Conservation (phyloP, 2,113 vertebrate genomes). For the Gallinago jamesoni region DNA sequence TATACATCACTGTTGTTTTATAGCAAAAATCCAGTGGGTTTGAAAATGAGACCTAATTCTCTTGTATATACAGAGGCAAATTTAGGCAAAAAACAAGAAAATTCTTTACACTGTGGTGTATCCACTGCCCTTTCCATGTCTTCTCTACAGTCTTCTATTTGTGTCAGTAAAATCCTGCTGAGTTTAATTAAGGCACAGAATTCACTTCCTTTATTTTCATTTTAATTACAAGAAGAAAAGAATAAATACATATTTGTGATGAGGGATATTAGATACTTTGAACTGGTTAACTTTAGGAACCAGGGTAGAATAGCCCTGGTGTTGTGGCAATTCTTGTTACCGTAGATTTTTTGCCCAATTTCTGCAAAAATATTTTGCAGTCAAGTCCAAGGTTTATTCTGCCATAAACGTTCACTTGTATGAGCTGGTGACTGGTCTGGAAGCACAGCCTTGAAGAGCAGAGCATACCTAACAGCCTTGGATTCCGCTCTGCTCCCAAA, state of each 20-base stretch:
- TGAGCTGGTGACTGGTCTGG: not conserved
- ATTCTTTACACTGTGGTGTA: not conserved
- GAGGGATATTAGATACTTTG: not conserved
- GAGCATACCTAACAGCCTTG: not conserved
- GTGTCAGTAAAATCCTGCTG: not conserved
- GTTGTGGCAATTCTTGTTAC: not conserved
- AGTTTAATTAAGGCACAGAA: not conserved
- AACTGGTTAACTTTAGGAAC: not conserved
- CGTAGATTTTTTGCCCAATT: not conserved
- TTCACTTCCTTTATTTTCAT: not conserved
- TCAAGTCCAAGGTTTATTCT: not conserved
- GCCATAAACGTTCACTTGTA: not conserved
- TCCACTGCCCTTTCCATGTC: accelerated
- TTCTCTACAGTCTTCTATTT: not conserved
- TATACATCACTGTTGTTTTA: not conserved
- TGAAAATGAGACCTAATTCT: not conserved
- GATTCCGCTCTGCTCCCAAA: not conserved
- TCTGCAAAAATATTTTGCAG: not conserved
- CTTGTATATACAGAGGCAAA: not conserved
- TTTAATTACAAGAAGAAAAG: not conserved
- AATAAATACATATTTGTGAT: not conserved
- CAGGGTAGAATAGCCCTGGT: not conserved
- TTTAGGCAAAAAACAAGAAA: not conserved
- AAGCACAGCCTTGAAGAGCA: not conserved
- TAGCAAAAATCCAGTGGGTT: not conserved